These are phyloP conservation scores for Pseudochirops corinnae DNA, from an alignment of 2,797 vertebrate genomes.

Conservation along the genomic window DNA sequence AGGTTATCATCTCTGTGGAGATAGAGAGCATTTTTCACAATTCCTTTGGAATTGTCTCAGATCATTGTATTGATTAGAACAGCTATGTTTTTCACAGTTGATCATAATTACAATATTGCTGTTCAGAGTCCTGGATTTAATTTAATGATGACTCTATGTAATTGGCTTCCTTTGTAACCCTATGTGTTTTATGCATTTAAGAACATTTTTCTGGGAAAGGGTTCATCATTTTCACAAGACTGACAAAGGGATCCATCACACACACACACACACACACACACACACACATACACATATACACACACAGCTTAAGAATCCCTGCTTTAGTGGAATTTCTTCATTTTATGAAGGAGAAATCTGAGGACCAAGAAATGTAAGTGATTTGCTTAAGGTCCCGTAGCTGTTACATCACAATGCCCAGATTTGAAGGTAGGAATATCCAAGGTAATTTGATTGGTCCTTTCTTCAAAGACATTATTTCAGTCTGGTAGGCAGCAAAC, in stretches of 20 bases:
- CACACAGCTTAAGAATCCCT: neutral
- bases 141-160: neutral
- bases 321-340: neutral
- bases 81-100: neutral
- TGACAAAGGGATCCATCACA: neutral
- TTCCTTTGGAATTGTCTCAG: neutral
- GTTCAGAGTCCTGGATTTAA: neutral
- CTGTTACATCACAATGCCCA: neutral
- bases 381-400: neutral
- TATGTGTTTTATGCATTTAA: neutral
- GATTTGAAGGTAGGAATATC: neutral
- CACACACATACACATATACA: neutral
- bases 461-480: neutral
- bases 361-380: neutral
- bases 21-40: neutral
- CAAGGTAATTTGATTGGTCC: neutral
- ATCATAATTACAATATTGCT: neutral
- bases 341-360: neutral
- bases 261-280: neutral
- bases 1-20: neutral
- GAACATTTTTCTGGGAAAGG: neutral
- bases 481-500: neutral
- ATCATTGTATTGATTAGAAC: neutral
- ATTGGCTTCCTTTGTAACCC: neutral
- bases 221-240: neutral